Evolutionary conservation across 2,113 vertebrate species (phyloP).

Genomic region (Nothocercus nigrocapillus): DNA sequence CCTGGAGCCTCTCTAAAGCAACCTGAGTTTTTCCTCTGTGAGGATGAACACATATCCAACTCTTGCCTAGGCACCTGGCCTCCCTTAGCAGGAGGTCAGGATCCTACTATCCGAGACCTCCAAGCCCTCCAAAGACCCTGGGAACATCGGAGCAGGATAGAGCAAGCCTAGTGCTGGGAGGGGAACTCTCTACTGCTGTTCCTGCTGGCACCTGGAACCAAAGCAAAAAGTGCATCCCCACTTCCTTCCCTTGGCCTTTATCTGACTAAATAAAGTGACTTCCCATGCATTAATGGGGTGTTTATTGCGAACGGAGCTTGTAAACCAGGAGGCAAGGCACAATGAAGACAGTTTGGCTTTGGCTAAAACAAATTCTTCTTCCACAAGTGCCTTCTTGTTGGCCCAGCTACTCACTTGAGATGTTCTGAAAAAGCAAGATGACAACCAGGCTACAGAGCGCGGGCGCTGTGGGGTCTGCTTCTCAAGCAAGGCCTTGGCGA

Average conservation of each 20-base stretch:
- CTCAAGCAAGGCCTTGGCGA: neutral
- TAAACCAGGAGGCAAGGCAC: neutral
- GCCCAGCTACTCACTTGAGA: neutral
- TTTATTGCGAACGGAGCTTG: neutral
- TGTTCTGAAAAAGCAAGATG: slow-evolving; percentile 27
- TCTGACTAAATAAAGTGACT: neutral
- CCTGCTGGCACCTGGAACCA: rapidly evolving
- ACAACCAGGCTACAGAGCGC: rapidly evolving
- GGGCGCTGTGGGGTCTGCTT: too few relatives aligned
- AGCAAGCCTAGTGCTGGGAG: neutral
- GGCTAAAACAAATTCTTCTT: neutral
- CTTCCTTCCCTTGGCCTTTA: too few relatives aligned
- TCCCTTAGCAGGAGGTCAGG: neutral
- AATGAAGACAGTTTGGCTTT: neutral
- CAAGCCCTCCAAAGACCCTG: neutral
- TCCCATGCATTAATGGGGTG: rapidly evolving
- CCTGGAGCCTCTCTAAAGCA: neutral
- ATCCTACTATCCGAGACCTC: neutral
- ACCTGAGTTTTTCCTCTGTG: neutral
- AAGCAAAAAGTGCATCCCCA: neutral
- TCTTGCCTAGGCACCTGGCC: too few relatives aligned
- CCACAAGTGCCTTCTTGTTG: rapidly evolving
- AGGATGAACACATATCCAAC: too few relatives aligned
- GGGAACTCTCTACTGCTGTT: neutral
- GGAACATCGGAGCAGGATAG: neutral